These are phyloP conservation scores for Ostrea denselamellosa DNA, from an alignment of 1,140 invertebrate species.

Conservation along the genomic window DNA sequence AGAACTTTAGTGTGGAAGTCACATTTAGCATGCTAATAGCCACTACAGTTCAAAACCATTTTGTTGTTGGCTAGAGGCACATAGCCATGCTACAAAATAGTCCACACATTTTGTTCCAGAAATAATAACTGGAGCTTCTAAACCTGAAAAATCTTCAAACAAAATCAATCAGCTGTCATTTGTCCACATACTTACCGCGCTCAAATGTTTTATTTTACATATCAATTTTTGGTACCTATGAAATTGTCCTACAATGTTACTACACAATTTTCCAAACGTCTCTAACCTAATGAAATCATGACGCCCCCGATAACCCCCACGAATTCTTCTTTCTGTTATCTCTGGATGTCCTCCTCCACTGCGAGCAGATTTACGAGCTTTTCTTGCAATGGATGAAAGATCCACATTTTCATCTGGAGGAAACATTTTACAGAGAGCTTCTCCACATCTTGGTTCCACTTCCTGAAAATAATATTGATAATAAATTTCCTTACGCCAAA, in stretches of 20 bases:
- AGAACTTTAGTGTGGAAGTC: slow-evolving; percentile 24
- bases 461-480: slow-evolving; percentile 82
- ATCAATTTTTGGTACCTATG: background rate
- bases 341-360: slow-evolving; percentile 38
- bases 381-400: slow-evolving; percentile 91
- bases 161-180: slow-evolving; percentile 14
- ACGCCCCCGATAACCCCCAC: slow-evolving; percentile 58
- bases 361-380: slow-evolving; percentile 81
- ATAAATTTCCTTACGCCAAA: too few species aligned
- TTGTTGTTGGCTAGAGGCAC: slow-evolving; percentile 35
- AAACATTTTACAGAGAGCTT: slow-evolving; percentile 95
- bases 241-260: slow-evolving; percentile 20
- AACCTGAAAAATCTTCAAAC: slow-evolving; percentile 38
- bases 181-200: slow-evolving; percentile 12
- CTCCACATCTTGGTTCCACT: slow-evolving; percentile 96
- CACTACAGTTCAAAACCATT: slow-evolving; percentile 28
- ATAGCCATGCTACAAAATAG: slow-evolving; percentile 37
- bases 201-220: background rate
- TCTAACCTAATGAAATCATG: slow-evolving; percentile 66
- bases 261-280: slow-evolving; percentile 57
- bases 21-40: slow-evolving; percentile 25
- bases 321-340: slow-evolving; percentile 25
- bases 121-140: slow-evolving; percentile 13
- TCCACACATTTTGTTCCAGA: slow-evolving; percentile 36
- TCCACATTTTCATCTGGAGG: slow-evolving; percentile 95